A percentile compares a stretch with the other conserved stretches of the same genome.
Conservation (phyloP, 1,140 invertebrate genomes). For the Cyrtorhinus lividipennis region DNA sequence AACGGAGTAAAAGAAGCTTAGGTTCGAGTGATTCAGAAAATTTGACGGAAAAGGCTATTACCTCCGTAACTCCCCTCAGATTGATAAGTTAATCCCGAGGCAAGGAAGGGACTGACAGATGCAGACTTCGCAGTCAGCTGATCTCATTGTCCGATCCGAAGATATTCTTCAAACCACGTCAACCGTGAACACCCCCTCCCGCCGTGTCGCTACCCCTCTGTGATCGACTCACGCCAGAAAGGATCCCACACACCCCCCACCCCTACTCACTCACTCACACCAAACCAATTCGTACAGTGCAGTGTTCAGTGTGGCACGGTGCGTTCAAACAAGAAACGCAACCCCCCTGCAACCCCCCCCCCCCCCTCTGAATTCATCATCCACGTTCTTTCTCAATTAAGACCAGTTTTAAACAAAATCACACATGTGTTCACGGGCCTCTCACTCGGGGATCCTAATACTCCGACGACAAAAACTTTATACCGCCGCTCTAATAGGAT, state of each 20-base stretch:
- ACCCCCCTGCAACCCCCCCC: not conserved
- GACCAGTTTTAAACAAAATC: slow-evolving; percentile 12
- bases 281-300: too few relatives aligned
- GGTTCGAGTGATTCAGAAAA: not conserved
- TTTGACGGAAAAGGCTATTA: not conserved
- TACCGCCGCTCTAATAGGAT: slow-evolving; percentile 4
- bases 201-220: not conserved
- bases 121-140: slow-evolving; percentile 5
- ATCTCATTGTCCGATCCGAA: slow-evolving; percentile 9
- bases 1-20: too few relatives aligned
- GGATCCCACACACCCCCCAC: too few relatives aligned
- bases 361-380: not conserved
- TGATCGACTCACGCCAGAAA: not conserved
- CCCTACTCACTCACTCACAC: too few relatives aligned
- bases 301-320: too few relatives aligned
- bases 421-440: slow-evolving; percentile 5
- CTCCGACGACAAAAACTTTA: slow-evolving; percentile 3
- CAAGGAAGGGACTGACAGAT: slow-evolving; percentile 6
- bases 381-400: slow-evolving; percentile 10
- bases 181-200: slow-evolving; percentile 7
- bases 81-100: not conserved
- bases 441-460: not conserved
- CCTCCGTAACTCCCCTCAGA: not conserved
- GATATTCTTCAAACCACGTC: slow-evolving; percentile 4
- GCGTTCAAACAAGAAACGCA: too few relatives aligned